Evolutionary conservation across 2,113 vertebrate species (phyloP).

Genomic region (Mixornis gularis): DNA sequence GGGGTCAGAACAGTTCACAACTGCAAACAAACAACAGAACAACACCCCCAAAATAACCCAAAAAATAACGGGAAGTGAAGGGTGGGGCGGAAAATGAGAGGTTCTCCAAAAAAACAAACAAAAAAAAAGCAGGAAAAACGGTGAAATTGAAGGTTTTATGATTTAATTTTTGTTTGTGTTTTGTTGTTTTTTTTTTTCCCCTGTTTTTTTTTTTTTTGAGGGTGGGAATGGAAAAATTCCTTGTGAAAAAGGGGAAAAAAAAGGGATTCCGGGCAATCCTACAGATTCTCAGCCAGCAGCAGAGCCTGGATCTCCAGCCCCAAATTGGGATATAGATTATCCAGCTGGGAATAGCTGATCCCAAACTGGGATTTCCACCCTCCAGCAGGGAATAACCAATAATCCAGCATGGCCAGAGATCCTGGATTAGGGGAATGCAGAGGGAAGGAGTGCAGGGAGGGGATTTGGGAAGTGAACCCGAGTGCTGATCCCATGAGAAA

Average conservation of each 20-base stretch:
- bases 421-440: neutral
- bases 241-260: neutral
- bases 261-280: neutral
- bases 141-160: neutral
- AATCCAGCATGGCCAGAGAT: neutral
- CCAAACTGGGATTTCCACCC: neutral
- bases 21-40: slow-evolving; percentile 62
- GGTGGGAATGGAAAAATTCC: neutral
- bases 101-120: neutral
- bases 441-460: neutral
- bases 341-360: neutral
- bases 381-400: rapidly evolving
- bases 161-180: neutral
- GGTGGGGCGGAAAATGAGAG: neutral
- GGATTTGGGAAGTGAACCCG: neutral
- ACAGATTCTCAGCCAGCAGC: neutral
- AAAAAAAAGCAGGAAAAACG: neutral
- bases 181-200: rapidly evolving
- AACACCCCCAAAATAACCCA: neutral
- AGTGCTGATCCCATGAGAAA: neutral
- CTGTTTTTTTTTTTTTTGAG: neutral
- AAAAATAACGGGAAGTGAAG: neutral
- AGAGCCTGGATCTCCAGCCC: neutral
- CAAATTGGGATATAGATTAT: rapidly evolving
- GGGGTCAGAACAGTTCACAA: slow-evolving; percentile 95